A percentile compares a stretch with the other conserved stretches of the same genome.
These are phyloP conservation scores for Thera britannica DNA, from an alignment of 2,888 invertebrate species.

Conservation along the genomic window DNA sequence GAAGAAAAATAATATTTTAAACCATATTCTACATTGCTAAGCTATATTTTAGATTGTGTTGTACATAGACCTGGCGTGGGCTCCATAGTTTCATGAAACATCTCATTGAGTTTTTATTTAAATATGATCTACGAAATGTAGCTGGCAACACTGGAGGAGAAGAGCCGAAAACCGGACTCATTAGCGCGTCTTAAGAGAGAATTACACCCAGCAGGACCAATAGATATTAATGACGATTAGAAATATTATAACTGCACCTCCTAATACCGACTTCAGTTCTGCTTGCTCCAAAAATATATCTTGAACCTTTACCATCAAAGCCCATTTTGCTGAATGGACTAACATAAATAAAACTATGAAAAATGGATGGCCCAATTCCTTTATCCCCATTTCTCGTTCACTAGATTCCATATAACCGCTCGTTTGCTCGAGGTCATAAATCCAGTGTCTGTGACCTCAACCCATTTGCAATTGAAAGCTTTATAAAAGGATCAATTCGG, in stretches of 20 bases:
- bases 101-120: too few species aligned
- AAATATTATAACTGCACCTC: not conserved
- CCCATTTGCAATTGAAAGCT: slow-evolving; percentile 82
- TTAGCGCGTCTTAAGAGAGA: too few species aligned
- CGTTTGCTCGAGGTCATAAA: slow-evolving; percentile 75
- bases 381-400: slow-evolving; percentile 72
- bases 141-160: too few species aligned
- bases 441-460: slow-evolving; percentile 68
- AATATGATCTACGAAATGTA: too few species aligned
- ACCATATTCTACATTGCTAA: too few species aligned
- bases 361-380: slow-evolving; percentile 73
- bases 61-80: too few species aligned
- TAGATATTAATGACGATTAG: too few species aligned
- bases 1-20: too few species aligned
- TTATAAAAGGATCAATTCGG: slow-evolving; percentile 77
- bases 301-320: slow-evolving; percentile 31
- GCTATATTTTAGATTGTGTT: too few species aligned
- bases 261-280: slow-evolving; percentile 6
- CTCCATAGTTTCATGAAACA: too few species aligned
- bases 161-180: too few species aligned
- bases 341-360: slow-evolving; percentile 78
- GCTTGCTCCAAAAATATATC: slow-evolving; percentile 27
- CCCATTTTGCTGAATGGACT: slow-evolving; percentile 56
- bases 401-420: slow-evolving; percentile 69
- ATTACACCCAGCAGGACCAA: too few species aligned